Percentiles rank a stretch among this genome's conserved stretches.
Conservation (phyloP, 2,797 vertebrate species). For the Rhynchonycteris naso region DNA sequence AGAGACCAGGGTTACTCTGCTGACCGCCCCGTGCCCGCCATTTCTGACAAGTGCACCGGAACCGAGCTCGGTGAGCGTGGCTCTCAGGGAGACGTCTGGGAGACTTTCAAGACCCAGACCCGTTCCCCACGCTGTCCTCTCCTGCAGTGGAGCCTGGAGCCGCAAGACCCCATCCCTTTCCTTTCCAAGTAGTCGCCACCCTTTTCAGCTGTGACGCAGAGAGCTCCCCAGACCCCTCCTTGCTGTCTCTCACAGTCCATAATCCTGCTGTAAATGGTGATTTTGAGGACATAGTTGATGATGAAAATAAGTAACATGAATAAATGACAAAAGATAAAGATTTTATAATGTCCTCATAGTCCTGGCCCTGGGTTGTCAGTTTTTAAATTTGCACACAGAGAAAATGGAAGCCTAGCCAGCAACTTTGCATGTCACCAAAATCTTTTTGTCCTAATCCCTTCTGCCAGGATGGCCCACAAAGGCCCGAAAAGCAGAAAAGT, state of each 20-base stretch:
- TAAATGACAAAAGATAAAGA: conserved; percentile 33
- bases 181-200: neutral
- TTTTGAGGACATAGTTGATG: neutral
- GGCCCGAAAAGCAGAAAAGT: neutral
- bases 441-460: neutral
- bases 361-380: neutral
- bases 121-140: neutral
- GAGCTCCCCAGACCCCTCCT: neutral
- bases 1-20: neutral
- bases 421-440: neutral
- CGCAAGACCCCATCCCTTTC: neutral
- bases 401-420: neutral
- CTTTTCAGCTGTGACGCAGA: neutral
- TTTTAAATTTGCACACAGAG: neutral
- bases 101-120: neutral
- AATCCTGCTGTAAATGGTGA: neutral
- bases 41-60: neutral
- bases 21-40: neutral
- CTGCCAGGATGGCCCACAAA: neutral
- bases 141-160: neutral
- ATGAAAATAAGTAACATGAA: conserved; percentile 38
- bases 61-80: neutral
- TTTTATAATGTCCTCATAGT: conserved; percentile 9
- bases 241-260: neutral
- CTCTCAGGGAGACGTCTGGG: neutral